Percentiles rank a stretch among this genome's conserved stretches.
phyloP scores from a whole-genome alignment of 2,888 invertebrate species.

The Euproctis similis region DNA sequence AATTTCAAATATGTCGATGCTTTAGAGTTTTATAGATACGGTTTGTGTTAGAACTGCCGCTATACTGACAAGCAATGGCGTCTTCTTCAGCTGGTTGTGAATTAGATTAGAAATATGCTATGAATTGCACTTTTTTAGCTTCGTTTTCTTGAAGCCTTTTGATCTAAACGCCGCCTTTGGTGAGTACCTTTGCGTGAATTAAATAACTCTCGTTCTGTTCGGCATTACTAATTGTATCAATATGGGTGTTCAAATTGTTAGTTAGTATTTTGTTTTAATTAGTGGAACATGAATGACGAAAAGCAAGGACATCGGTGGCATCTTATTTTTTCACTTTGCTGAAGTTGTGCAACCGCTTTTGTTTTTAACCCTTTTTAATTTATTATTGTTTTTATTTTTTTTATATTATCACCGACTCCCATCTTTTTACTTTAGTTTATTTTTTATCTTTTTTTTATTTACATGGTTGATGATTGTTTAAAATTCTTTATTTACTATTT shows the following conservation, averaged over 20 bases:
- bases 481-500: too few relatives aligned
- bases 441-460: too few relatives aligned
- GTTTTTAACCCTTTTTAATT: too few relatives aligned
- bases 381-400: too few relatives aligned
- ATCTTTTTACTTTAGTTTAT: too few relatives aligned
- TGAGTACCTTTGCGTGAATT: constrained; percentile 34
- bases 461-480: too few relatives aligned
- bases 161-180: constrained; percentile 38
- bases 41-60: constrained; percentile 38
- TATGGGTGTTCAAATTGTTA: constrained; percentile 36
- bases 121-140: constrained; percentile 35
- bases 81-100: constrained; percentile 30
- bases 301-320: too few relatives aligned
- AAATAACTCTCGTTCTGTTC: constrained; percentile 45
- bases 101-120: constrained; percentile 38
- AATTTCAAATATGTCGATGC: constrained; percentile 3
- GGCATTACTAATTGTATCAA: constrained; percentile 48
- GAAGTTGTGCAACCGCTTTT: too few relatives aligned
- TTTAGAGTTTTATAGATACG: constrained; percentile 8
- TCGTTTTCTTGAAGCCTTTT: constrained; percentile 29
- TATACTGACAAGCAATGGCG: constrained; percentile 29
- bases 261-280: constrained; percentile 51
- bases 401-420: too few relatives aligned
- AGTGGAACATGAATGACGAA: too few relatives aligned
- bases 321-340: too few relatives aligned